Evolutionary conservation across 2,797 vertebrate species (phyloP).

Genomic region (Sebastes taczanowskii): DNA sequence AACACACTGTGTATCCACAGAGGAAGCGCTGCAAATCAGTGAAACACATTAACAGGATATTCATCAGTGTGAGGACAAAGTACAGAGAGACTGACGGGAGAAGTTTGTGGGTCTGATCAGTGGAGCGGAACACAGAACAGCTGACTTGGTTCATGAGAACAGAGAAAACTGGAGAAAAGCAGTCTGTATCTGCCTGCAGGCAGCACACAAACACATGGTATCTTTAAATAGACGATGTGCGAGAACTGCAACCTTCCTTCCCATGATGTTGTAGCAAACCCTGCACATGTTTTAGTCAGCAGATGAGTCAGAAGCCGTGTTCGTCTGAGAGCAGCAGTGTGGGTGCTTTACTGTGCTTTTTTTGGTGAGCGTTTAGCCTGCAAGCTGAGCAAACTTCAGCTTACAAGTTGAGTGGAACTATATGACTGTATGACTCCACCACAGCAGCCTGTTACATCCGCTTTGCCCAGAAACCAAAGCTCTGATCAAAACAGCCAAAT

Average conservation of each 20-base stretch:
- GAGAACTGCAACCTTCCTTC: conserved; percentile 44
- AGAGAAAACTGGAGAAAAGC: conserved; percentile 14
- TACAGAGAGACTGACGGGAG: neutral
- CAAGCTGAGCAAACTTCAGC: conserved; percentile 14
- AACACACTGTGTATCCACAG: neutral
- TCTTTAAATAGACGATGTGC: conserved; percentile 62
- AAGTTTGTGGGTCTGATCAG: conserved; percentile 3
- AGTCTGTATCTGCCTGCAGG: conserved; percentile 37
- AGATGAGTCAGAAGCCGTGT: conserved; percentile 64
- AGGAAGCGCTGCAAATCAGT: neutral
- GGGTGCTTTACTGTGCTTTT: conserved; percentile 22
- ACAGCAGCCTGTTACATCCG: conserved; percentile 44
- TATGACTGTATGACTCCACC: conserved; percentile 21
- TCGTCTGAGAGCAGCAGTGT: conserved; percentile 31
- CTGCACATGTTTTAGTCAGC: conserved; percentile 56
- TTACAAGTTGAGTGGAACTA: conserved; percentile 34
- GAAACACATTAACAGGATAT: neutral
- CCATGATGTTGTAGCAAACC: conserved; percentile 31
- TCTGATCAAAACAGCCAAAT: conserved; percentile 67
- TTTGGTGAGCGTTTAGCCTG: conserved; percentile 1
- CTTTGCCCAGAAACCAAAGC: conserved; percentile 56
- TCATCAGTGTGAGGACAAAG: neutral
- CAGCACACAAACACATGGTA: conserved; percentile 26
- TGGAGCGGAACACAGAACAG: conserved; percentile 33
- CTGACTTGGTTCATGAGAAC: conserved; percentile 33